A percentile compares a stretch with the other conserved stretches of the same genome.
phyloP scores from a whole-genome alignment of 1,140 invertebrate genomes.

The Choristoneura fumiferana region DNA sequence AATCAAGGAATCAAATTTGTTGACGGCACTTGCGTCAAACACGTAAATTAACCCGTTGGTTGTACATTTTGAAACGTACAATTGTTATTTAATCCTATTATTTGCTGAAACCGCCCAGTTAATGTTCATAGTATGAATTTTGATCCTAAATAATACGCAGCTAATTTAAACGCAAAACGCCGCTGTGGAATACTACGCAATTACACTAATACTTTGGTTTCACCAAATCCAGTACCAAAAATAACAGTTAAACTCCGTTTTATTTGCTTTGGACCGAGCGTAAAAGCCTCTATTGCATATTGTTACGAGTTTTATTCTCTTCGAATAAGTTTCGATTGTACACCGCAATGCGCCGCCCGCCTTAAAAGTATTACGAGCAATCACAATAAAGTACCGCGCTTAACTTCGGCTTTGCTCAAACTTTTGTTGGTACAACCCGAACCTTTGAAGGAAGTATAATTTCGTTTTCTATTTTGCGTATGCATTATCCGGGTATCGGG shows the following conservation, averaged over 20 bases:
- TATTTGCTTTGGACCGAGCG: conserved; percentile 14
- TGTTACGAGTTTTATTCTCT: conserved; percentile 41
- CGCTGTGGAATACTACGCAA: conserved; percentile 8
- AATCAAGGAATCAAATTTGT: no score
- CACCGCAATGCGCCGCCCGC: conserved; percentile 41
- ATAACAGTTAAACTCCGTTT: conserved; percentile 10
- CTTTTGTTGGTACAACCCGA: conserved; percentile 1
- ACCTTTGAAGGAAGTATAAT: conserved; percentile 17
- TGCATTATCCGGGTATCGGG: conserved; percentile 1
- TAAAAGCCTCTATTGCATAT: conserved; percentile 34
- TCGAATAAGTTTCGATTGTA: conserved; percentile 47
- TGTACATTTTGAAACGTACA: no score
- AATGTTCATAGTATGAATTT: no score
- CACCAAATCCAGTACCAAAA: conserved; percentile 6
- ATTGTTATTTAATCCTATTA: no score
- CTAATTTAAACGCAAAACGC: background rate
- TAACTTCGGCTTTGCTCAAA: conserved; percentile 28
- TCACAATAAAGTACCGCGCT: conserved; percentile 38
- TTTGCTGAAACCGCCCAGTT: no score
- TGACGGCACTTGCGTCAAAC: no score
- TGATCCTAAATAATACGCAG: background rate
- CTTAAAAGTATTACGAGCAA: conserved; percentile 42
- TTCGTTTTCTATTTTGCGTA: conserved; percentile 7
- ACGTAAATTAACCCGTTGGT: no score
- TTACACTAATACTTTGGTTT: conserved; percentile 6